Conservation (phyloP, 2,888 invertebrate species). For the Mythimna vitellina region DNA sequence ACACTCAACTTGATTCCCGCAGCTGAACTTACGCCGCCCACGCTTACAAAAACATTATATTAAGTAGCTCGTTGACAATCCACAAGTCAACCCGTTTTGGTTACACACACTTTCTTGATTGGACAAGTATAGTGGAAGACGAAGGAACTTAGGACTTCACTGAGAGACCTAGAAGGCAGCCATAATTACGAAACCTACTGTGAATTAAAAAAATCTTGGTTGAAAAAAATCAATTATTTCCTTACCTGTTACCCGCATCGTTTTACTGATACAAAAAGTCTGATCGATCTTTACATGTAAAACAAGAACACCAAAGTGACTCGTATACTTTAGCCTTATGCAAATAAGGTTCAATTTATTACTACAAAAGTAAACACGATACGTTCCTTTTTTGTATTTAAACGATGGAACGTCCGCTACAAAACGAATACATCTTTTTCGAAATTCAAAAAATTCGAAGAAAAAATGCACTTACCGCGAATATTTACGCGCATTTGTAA, state of each 20-base stretch:
- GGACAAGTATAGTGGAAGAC: background rate
- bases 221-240: conserved; percentile 1
- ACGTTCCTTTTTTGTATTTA: conserved; percentile 11
- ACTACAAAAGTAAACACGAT: conserved; percentile 9
- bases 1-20: conserved; percentile 16
- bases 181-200: no score
- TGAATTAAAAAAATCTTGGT: background rate
- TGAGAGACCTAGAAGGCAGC: no score
- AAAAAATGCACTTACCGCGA: conserved; percentile 16
- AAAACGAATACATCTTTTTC: conserved; percentile 30
- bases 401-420: conserved; percentile 25
- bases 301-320: conserved; percentile 1
- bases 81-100: background rate
- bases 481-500: conserved; percentile 24
- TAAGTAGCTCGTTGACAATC: background rate
- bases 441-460: conserved; percentile 25
- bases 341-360: conserved; percentile 19
- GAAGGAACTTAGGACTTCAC: no score
- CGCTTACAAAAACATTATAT: conserved; percentile 10
- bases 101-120: background rate
- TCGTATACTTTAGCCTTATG: background rate
- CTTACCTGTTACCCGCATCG: conserved; percentile 11
- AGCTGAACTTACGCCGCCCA: conserved; percentile 27
- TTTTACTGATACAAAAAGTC: conserved; percentile 4
- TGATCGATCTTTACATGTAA: conserved; percentile 5